Base-by-base conservation (phyloP, 2,113 vertebrate genomes). In the Cephalopterus ornatus region DNA sequence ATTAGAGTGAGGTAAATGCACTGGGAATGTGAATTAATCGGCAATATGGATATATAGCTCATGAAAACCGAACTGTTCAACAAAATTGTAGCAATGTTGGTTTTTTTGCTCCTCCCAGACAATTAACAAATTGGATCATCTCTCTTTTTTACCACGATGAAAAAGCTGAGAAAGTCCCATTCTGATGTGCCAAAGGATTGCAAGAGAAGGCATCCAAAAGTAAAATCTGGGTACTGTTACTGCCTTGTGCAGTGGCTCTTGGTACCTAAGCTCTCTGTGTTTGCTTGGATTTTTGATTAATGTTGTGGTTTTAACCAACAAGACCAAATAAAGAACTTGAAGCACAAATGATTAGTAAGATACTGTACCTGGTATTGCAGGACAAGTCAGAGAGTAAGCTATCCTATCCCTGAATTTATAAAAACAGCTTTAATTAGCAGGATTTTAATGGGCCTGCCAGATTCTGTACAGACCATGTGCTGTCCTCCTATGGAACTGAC, bases 31-130 rank as follows among this genome's bases (percentile, higher is more conserved):
- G 77, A 76, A 87, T 72, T 88, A 56, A 89, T 83, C 56, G 77
- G 33, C 46, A 39, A 28, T 46, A 76, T 0, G 0, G 33, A 52
- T 77, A 39, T 18, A 26, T 35, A 78, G 47, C 62, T 78, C 6
- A 42, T 24, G 35, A 61, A 92, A 89, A 78, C 18, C 12, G 39
- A 79, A 37, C 27, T 32, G 49, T 79, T 92, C 20, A 37, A 61
- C 22, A 61, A 65, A 88, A 81, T 21, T 67, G 24, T 47, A 78
- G 26, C 33, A 20, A 11, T 33, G 5, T 77, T 71, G 3, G 58
- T 2, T 1, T 87, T 82, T 68, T 53, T 30, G 11, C 44, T 85
- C 10, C 87, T 92, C 32, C 49, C 63, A 90, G 53, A 61, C 30
- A 78, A 39, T 39, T 67, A 59, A 74, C 5, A 58, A 62, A 66